Evolutionary conservation across 1,140 invertebrate species (phyloP).

Genomic region (Pogonomyrmex barbatus): DNA sequence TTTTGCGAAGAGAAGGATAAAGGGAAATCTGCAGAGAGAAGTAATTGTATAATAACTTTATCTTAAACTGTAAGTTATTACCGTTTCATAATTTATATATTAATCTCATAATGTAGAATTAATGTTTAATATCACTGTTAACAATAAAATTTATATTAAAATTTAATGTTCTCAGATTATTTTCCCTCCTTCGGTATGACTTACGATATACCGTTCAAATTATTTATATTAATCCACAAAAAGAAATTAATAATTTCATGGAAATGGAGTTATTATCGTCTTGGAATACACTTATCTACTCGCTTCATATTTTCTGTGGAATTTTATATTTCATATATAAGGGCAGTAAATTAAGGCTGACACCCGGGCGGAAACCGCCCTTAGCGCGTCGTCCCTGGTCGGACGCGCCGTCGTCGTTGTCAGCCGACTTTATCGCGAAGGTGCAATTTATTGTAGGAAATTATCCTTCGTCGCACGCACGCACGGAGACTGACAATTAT

Average conservation of each 20-base stretch:
- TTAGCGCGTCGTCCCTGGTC: slow-evolving; percentile 32
- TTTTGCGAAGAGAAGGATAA: not conserved
- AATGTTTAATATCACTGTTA: not conserved
- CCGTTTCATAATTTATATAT: not conserved
- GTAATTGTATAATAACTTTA: not conserved
- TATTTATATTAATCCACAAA: not conserved
- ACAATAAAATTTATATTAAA: not conserved
- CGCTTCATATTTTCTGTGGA: slow-evolving; percentile 19
- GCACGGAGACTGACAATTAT: slow-evolving; percentile 56
- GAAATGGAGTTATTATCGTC: not conserved
- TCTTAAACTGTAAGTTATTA: not conserved
- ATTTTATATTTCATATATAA: slow-evolving; percentile 35
- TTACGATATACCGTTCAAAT: not conserved
- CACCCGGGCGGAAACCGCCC: not conserved
- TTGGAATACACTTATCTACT: slow-evolving; percentile 19
- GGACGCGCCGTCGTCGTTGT: slow-evolving; percentile 31
- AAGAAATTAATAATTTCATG: not conserved
- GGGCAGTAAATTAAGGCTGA: slow-evolving; percentile 37
- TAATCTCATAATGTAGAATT: not conserved
- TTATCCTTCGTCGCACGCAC: slow-evolving; percentile 54
- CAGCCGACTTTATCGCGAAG: slow-evolving; percentile 57
- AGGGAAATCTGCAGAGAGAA: not conserved
- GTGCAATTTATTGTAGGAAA: slow-evolving; percentile 65
- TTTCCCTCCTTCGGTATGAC: not conserved
- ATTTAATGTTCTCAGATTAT: not conserved